These are phyloP conservation scores for Alviniconcha marisindica DNA, from an alignment of 1,140 invertebrate species.

Conservation along the genomic window DNA sequence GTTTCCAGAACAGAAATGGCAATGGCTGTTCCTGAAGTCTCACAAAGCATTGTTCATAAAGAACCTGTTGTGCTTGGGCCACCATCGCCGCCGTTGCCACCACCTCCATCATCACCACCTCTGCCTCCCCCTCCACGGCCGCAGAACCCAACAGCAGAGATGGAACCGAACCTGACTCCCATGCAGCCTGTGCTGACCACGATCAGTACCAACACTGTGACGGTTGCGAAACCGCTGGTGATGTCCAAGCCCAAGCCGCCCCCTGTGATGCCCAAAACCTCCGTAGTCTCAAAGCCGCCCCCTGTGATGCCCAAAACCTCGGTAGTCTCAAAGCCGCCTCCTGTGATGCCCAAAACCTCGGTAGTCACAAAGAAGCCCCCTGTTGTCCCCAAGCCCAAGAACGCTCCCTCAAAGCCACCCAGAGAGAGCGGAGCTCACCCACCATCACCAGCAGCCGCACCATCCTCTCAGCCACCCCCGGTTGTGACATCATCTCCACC, in stretches of 20 bases:
- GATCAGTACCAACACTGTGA: constrained; percentile 30
- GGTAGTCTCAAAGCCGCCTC: constrained; percentile 18
- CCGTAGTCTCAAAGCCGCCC: constrained; percentile 14
- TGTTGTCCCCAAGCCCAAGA: constrained; percentile 10
- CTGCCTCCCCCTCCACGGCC: not conserved
- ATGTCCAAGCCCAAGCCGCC: constrained; percentile 16
- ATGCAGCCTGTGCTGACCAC: constrained; percentile 17
- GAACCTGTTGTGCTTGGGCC: not conserved
- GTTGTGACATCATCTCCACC: too few species aligned
- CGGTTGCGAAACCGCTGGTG: constrained; percentile 18
- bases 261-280: constrained; percentile 32
- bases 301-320: constrained; percentile 28
- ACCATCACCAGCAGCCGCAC: not conserved
- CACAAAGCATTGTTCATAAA: not conserved
- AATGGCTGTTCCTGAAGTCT: too few species aligned
- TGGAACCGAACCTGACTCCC: not conserved
- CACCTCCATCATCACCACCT: not conserved
- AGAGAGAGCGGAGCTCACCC: constrained; percentile 4
- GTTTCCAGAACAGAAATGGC: too few species aligned
- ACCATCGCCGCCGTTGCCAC: not conserved
- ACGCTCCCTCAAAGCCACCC: constrained; percentile 26
- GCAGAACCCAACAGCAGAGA: not conserved
- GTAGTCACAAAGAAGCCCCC: constrained; percentile 29
- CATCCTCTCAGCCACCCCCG: not conserved
- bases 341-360: constrained; percentile 24